Evolutionary conservation across 2,888 invertebrate species (phyloP).

Genomic region (Drosophila barbarae): DNA sequence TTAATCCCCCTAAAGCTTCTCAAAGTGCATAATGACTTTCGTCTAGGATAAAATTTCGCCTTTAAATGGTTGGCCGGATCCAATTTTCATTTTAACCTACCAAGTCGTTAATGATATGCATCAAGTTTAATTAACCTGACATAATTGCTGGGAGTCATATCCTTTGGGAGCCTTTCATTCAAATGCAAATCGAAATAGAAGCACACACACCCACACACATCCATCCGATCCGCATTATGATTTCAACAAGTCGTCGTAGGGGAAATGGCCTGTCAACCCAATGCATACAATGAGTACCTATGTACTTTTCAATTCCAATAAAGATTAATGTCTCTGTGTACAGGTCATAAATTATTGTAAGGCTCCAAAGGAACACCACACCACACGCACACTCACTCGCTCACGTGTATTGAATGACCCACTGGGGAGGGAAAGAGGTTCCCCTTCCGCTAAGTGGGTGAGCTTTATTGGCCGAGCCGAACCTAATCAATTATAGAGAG

Average conservation of each 20-base stretch:
- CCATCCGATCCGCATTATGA: slow-evolving; percentile 6
- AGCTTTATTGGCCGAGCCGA: slow-evolving; percentile 55
- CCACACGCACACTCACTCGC: slow-evolving; percentile 8
- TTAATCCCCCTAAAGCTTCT: background rate
- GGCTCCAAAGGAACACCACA: background rate
- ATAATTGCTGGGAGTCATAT: slow-evolving; percentile 18
- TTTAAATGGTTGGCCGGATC: slow-evolving; percentile 5
- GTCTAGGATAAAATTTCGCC: background rate
- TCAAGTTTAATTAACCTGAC: slow-evolving; percentile 24
- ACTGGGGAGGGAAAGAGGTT: slow-evolving; percentile 2
- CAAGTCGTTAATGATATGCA: slow-evolving; percentile 15
- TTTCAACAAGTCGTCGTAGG: slow-evolving; percentile 25
- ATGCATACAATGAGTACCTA: slow-evolving; percentile 33
- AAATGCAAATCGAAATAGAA: slow-evolving; percentile 24
- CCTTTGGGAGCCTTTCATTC: slow-evolving; percentile 17
- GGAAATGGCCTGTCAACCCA: slow-evolving; percentile 54
- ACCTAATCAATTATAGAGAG: slow-evolving; percentile 73
- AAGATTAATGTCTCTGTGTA: slow-evolving; percentile 72
- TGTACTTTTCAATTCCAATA: slow-evolving; percentile 71
- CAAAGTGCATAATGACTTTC: background rate
- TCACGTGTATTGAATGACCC: slow-evolving; percentile 23
- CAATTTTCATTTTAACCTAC: slow-evolving; percentile 8
- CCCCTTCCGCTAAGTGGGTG: slow-evolving; percentile 11
- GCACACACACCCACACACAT: background rate
- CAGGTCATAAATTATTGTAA: slow-evolving; percentile 72